These are phyloP conservation scores for Melanotaenia maccullochi DNA, from an alignment of 2,797 vertebrate genomes.

Conservation along the genomic window DNA sequence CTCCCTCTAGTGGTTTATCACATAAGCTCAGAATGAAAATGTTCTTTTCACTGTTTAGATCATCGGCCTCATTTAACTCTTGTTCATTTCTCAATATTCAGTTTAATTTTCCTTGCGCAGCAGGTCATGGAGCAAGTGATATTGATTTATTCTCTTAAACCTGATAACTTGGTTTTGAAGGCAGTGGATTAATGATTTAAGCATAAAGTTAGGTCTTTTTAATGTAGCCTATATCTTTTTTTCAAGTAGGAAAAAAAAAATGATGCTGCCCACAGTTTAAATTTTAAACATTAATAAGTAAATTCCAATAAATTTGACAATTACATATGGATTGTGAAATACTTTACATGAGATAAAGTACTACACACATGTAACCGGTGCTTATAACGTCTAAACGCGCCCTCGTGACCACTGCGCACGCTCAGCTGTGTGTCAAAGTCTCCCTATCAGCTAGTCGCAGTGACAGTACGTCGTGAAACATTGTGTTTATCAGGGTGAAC, in stretches of 20 bases:
- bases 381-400: no score
- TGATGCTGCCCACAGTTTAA: no score
- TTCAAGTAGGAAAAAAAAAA: no score
- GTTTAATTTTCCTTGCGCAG: background rate
- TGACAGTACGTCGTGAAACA: background rate
- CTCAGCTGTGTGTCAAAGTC: background rate
- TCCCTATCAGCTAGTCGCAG: background rate
- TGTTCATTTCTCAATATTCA: background rate
- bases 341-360: no score
- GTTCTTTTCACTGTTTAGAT: background rate
- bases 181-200: background rate
- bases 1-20: slow-evolving; percentile 45
- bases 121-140: no score
- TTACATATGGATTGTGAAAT: no score
- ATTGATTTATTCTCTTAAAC: background rate
- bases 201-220: background rate
- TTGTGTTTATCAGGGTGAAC: background rate
- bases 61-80: background rate
- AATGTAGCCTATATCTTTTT: no score
- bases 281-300: no score
- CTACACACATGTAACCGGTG: no score
- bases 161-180: background rate
- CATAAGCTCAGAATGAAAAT: no score
- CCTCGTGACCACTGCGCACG: slow-evolving; percentile 12
- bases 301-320: no score